Evolutionary conservation across 2,888 invertebrate species (phyloP), one percentile per base, ranked within the genome.

Genomic region (Platycheirus rosarum): DNA sequence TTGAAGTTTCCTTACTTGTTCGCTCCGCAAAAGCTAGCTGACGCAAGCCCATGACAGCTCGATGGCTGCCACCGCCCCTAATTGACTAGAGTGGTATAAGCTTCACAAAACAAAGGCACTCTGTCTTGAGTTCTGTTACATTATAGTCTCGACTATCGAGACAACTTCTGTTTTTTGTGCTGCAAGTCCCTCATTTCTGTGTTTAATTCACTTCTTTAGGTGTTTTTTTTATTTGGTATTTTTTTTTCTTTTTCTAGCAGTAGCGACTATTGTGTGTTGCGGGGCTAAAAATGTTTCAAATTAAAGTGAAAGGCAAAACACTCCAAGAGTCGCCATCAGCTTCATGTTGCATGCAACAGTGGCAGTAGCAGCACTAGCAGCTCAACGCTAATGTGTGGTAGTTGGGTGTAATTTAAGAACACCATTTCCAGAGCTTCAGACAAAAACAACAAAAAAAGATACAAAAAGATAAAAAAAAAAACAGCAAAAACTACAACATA

Each of bases 281-380:
- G 63, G 48, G 48, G 71, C 14, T 63, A n/a, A 53, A 62, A 70
- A 62, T 49, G 71, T 55, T 68, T 82, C 60, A 68, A 77, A 82
- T 77, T 82, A 62, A 80, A 82, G 77, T 77, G 77, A 77, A 82
- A 82, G 77, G 82, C 73, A 82, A 77, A 82, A 70, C 70, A 76
- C 76, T 51, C 20, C n/a, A 55, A 32, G 53, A 68, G 69, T 42
- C 55, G 35, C 68, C 29, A 62, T 55, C 8, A 57, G 57, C 40
- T 57, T 57, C 40, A 57, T 40, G 57, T 57, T 44, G 44, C 60
- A 60, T 44, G 44, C 44, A 60, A 29, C 18, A 29, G n/a, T 14
- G 44, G 11, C 23, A 37, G 23, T 37, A 13, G 26, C 26, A 44
- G 18, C 44, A 60, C 60, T 37, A 60, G 46, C 55, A 44, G n/a